Conservation (phyloP, 2,113 vertebrate species). For the Tachycineta bicolor region DNA sequence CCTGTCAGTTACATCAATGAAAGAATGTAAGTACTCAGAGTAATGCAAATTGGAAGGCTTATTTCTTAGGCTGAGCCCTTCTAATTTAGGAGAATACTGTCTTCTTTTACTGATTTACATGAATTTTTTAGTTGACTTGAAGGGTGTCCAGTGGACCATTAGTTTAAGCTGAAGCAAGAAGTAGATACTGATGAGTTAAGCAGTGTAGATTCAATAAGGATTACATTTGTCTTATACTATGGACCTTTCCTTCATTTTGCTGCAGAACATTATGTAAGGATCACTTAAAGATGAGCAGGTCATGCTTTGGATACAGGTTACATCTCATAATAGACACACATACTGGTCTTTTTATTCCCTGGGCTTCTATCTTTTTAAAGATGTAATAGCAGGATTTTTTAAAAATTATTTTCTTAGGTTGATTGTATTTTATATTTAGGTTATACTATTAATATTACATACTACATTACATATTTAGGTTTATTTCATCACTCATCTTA, state of each 20-base stretch:
- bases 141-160: neutral
- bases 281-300: neutral
- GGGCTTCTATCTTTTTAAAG: neutral
- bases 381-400: neutral
- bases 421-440: neutral
- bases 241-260: neutral
- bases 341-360: neutral
- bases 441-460: neutral
- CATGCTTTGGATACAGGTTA: neutral
- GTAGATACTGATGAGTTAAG: neutral
- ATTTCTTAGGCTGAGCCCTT: neutral
- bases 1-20: neutral
- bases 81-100: neutral
- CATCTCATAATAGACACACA: neutral
- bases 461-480: neutral
- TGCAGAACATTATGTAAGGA: neutral
- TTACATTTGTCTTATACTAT: neutral
- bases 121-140: neutral
- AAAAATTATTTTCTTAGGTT: neutral
- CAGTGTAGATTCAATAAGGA: neutral
- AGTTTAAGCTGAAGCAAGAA: neutral
- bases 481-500: neutral
- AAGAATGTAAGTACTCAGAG: neutral
- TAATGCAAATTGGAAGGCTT: neutral
- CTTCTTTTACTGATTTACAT: neutral